Conservation (phyloP, 2,113 vertebrate species). For the Coreoperca whiteheadi region DNA sequence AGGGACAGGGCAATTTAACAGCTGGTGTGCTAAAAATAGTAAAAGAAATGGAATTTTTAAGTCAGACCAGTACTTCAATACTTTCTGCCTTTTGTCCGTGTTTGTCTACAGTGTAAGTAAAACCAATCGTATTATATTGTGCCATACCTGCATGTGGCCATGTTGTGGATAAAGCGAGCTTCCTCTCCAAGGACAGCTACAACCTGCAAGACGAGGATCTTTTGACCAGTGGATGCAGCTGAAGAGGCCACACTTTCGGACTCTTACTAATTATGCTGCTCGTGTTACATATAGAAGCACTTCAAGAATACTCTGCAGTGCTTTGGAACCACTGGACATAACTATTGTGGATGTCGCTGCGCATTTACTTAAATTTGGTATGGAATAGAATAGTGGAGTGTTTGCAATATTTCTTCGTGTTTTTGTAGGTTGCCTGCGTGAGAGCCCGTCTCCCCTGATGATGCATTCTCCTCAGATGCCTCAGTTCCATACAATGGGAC, state of each 20-base stretch:
- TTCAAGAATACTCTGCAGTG: not conserved
- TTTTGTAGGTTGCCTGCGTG: slow-evolving; percentile 88
- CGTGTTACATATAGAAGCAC: not conserved
- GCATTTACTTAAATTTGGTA: not conserved
- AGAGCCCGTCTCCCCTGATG: slow-evolving; percentile 90
- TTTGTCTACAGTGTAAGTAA: not conserved
- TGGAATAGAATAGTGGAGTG: not conserved
- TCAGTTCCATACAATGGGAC: slow-evolving; percentile 87
- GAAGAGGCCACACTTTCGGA: not conserved
- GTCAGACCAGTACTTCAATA: no score
- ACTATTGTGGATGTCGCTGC: not conserved
- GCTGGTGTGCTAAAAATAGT: not conserved
- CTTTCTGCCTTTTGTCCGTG: not conserved
- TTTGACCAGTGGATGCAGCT: not conserved
- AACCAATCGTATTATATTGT: not conserved
- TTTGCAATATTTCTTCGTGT: not conserved
- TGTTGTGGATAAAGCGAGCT: not conserved
- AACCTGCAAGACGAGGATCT: not conserved
- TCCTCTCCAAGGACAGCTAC: not conserved
- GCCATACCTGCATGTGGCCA: not conserved
- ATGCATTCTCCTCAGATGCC: slow-evolving; percentile 93
- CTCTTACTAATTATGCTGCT: no score
- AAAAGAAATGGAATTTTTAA: not conserved
- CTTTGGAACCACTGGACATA: not conserved
- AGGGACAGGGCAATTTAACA: not conserved